Evolutionary conservation across 2,888 invertebrate genomes (phyloP), one percentile per base, ranked within the genome.

Genomic region (Bruchidius siliquastri): DNA sequence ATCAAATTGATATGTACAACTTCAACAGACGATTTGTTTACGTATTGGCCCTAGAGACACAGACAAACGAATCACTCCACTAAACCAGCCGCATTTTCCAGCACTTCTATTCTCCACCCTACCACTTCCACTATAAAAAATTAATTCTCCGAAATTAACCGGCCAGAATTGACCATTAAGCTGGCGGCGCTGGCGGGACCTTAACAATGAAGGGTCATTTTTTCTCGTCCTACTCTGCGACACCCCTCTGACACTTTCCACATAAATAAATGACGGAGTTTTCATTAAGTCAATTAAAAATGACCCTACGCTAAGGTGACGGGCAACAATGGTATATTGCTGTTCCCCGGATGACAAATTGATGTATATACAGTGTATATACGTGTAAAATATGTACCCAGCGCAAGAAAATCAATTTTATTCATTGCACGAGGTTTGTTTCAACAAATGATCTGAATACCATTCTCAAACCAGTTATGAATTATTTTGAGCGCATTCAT

Each of bases 261-360:
- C 75, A 82, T 83, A 82, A 79, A 83, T 82, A 82, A 83, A 82
- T 82, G 83, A 82, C 81, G 83, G 81, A 83, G 82, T 83, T 83
- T 83, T 82, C 81, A 81, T 80, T 77, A 78, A 76, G 76, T 76
- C 76, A 76, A 72, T 74, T 72, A 73, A 73, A 74, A 70, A 26
- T 70, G 30, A 10, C 30, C 70, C 70, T 68, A 49, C 49, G 49
- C 49, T 49, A 49, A 49, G 49, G 49, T 49, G 49, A 49, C 49
- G 49, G 49, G 49, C 18, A 4, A 49, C 49, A 13, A 13, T 13
- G 49, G 8, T 49, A 30, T 30, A 49, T 49, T 49, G 49, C 18
- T 49, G 49, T 49, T 13, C 6, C 18, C 49, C 49, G 49, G 49
- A 49, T 49, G 49, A 49, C 49, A 49, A 49, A 49, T 49, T 13